Percentiles rank a stretch among this genome's conserved stretches.
Conservation (phyloP, 2,888 invertebrate genomes). For the Lasioglossum marginatum region DNA sequence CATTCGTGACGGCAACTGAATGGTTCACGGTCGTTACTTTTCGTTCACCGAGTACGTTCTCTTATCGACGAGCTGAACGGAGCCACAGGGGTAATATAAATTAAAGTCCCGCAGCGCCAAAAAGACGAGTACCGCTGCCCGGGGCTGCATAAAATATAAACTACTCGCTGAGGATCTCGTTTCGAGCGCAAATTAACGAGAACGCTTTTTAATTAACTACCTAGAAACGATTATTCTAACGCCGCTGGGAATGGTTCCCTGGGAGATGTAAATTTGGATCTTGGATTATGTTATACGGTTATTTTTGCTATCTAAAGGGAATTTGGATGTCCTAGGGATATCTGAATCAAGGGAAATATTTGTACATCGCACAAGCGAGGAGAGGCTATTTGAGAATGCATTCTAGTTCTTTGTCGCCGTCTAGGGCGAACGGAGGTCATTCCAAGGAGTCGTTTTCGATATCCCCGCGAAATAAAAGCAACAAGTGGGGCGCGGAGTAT, state of each 20-base stretch:
- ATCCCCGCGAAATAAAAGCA: constrained; percentile 54
- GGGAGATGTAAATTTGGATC: background rate
- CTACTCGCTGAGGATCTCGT: background rate
- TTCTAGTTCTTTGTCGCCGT: too few species aligned
- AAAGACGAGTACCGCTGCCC: background rate
- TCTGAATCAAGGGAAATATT: too few species aligned
- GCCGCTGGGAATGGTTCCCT: background rate
- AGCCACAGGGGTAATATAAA: background rate
- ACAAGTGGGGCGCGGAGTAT: constrained; percentile 56
- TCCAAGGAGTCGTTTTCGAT: constrained; percentile 17
- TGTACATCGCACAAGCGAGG: too few species aligned
- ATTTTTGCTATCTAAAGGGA: background rate
- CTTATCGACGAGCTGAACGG: background rate
- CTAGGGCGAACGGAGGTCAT: too few species aligned
- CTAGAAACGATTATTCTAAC: background rate
- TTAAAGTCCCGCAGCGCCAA: background rate
- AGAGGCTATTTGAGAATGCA: too few species aligned
- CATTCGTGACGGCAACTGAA: too few species aligned
- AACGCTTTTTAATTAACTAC: background rate
- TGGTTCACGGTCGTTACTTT: background rate
- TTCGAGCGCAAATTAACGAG: background rate
- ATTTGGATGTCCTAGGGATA: background rate
- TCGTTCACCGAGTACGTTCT: background rate
- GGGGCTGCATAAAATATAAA: background rate
- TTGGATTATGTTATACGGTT: background rate